Evolutionary conservation across 2,113 vertebrate genomes (phyloP).

Genomic region (Leptocoma aspasia): DNA sequence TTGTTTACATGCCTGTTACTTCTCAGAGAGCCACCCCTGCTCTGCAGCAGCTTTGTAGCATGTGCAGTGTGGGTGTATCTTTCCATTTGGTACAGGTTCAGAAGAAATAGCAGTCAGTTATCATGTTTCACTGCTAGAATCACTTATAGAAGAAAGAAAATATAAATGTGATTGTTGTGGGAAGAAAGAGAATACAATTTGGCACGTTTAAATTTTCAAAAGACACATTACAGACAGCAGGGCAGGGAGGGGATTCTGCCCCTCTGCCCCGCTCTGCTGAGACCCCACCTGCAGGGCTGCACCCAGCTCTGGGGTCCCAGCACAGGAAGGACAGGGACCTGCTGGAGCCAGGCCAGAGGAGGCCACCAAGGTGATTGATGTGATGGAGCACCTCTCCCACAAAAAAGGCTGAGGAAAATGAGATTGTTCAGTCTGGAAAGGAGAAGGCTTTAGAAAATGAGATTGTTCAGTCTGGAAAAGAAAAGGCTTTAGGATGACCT

Average conservation of each 20-base stretch:
- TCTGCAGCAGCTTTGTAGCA: neutral
- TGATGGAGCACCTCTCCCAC: accelerated
- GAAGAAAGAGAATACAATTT: neutral
- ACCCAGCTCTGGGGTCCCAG: neutral
- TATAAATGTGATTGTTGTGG: neutral
- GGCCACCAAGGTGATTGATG: accelerated
- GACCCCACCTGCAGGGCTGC: neutral
- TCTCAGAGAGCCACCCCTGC: neutral
- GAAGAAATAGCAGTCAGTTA: neutral
- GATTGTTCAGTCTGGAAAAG: neutral
- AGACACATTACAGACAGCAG: accelerated
- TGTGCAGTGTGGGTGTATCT: neutral
- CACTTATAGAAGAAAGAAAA: neutral
- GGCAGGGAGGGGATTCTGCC: neutral
- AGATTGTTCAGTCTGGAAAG: neutral
- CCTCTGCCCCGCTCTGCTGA: neutral
- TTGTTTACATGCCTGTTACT: neutral
- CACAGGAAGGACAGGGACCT: neutral
- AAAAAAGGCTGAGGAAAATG: neutral
- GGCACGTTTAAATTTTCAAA: neutral
- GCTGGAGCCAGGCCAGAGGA: neutral
- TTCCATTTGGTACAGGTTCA: neutral
- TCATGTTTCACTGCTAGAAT: neutral
- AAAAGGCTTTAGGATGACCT: neutral
- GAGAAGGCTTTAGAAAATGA: neutral